Percentiles rank a stretch among this genome's conserved stretches.
Conservation (phyloP, 2,113 vertebrate genomes). For the Panurus biarmicus region DNA sequence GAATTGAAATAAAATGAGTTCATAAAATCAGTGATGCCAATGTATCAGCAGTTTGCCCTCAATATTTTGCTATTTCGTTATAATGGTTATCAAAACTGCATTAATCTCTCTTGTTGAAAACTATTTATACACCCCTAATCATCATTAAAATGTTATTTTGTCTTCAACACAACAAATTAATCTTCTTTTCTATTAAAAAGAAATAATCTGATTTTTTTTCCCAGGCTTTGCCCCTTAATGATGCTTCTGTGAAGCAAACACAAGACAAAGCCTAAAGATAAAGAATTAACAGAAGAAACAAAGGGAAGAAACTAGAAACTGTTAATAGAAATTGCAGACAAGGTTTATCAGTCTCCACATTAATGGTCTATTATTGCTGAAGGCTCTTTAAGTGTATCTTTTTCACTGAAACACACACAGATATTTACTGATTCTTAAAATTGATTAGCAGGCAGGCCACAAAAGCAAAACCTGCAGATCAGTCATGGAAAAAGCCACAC, state of each 20-base stretch:
- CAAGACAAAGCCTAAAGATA: neutral
- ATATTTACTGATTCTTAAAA: neutral
- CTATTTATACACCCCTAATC: neutral
- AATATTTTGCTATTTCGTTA: conserved; percentile 28
- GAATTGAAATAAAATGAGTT: conserved; percentile 13
- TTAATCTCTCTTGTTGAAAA: conserved; percentile 6
- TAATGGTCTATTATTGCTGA: neutral
- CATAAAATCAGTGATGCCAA: conserved; percentile 19
- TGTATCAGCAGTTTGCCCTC: neutral
- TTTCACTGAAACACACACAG: neutral
- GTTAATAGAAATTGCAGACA: neutral
- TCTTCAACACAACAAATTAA: conserved; percentile 3
- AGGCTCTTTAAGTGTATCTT: neutral
- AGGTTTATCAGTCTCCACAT: neutral
- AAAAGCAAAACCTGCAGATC: neutral
- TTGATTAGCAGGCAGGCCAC: neutral
- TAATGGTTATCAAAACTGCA: neutral
- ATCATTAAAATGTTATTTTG: conserved; percentile 38
- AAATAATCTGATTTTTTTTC: neutral
- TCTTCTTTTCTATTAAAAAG: conserved; percentile 20
- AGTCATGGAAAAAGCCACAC: neutral
- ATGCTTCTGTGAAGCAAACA: neutral
- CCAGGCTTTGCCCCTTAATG: neutral
- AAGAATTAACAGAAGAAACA: neutral
- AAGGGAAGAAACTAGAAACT: neutral